Evolutionary conservation across 2,797 vertebrate genomes (phyloP).

Genomic region (Peromyscus melanophrys): DNA sequence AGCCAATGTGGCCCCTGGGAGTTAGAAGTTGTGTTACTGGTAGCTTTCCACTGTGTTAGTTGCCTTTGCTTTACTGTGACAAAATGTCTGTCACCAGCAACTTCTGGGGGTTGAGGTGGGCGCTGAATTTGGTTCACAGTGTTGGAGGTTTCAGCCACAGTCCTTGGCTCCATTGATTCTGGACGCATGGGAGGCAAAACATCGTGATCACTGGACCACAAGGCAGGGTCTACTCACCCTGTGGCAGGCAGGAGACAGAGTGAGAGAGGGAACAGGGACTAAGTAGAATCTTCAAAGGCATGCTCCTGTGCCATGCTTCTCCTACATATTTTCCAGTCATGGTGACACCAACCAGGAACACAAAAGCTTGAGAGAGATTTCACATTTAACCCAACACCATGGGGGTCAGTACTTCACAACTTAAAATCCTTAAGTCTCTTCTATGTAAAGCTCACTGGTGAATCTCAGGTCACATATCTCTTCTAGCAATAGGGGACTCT

Average conservation of each 20-base stretch:
- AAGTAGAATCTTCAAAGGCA: not conserved
- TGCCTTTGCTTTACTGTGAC: not conserved
- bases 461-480: not conserved
- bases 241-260: not conserved
- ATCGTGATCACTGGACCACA: not conserved
- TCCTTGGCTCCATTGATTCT: not conserved
- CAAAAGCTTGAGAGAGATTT: not conserved
- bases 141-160: accelerated
- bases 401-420: not conserved
- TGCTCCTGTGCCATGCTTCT: not conserved
- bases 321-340: not conserved
- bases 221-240: not conserved
- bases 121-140: not conserved
- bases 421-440: not conserved
- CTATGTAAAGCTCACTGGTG: not conserved
- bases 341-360: not conserved
- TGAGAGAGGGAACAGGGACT: not conserved
- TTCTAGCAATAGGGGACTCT: not conserved
- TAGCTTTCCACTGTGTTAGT: not conserved
- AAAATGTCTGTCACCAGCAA: not conserved
- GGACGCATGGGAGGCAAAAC: not conserved
- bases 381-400: not conserved
- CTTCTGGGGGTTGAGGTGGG: not conserved
- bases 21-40: not conserved
- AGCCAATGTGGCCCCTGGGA: not conserved